phyloP scores from a whole-genome alignment of 1,140 invertebrate genomes.

The Pogonognathellus flavescens region DNA sequence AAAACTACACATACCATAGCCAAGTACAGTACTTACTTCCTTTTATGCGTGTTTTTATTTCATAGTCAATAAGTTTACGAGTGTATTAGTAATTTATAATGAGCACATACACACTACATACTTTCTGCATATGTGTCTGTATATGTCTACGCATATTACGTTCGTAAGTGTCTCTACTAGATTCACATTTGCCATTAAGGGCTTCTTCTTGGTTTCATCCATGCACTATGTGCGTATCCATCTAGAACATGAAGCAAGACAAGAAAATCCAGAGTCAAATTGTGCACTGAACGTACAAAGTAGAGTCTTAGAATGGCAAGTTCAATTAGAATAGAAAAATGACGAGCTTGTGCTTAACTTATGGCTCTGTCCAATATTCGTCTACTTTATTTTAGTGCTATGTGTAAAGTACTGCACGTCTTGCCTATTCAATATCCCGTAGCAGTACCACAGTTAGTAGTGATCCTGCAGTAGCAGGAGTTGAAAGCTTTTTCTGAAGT shows the following conservation, averaged over 20 bases:
- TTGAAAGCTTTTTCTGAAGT: not conserved
- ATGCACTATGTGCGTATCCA: too few relatives aligned
- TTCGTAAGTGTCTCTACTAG: not conserved
- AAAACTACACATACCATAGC: not conserved
- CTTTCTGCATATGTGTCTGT: not conserved
- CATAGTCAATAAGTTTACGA: not conserved
- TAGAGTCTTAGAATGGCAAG: not conserved
- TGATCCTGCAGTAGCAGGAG: too few relatives aligned
- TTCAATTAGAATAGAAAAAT: conserved; percentile 19
- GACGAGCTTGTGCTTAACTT: conserved; percentile 22
- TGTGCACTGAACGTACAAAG: not conserved
- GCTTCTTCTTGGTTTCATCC: too few relatives aligned
- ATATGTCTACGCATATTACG: not conserved
- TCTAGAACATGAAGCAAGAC: not conserved
- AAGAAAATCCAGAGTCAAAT: not conserved
- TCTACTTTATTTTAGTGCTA: not conserved
- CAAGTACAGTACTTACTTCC: not conserved
- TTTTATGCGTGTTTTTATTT: not conserved
- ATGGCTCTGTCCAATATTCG: conserved; percentile 27
- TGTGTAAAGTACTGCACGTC: not conserved
- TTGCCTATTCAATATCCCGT: not conserved
- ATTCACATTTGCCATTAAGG: conserved; percentile 7
- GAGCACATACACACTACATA: too few relatives aligned
- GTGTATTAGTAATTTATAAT: not conserved
- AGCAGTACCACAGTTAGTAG: not conserved